Evolutionary conservation across 2,888 invertebrate species (phyloP).

Genomic region (Sinhomidia bicolor): DNA sequence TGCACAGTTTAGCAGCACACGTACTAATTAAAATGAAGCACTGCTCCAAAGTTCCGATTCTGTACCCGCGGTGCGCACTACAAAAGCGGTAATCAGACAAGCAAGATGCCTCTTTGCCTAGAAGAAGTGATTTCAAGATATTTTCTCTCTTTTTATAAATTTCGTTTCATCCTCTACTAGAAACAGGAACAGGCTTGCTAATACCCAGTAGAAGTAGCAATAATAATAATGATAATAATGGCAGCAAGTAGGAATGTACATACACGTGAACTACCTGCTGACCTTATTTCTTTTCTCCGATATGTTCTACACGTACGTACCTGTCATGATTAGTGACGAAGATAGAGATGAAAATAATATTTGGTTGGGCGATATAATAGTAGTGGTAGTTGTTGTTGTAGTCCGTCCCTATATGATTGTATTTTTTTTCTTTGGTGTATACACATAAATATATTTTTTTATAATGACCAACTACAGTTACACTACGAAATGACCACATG

Average conservation of each 20-base stretch:
- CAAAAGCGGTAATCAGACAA: no score
- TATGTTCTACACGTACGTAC: no score
- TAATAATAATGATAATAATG: background rate
- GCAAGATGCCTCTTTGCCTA: no score
- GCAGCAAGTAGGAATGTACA: background rate
- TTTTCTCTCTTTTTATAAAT: no score
- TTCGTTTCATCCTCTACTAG: no score
- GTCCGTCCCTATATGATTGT: background rate
- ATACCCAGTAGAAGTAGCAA: no score
- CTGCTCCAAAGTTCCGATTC: no score
- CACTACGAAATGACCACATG: slow-evolving; percentile 15
- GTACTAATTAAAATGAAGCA: no score
- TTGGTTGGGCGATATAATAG: no score
- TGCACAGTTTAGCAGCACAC: background rate
- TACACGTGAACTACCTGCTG: background rate
- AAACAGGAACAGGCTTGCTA: no score
- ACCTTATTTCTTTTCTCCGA: background rate
- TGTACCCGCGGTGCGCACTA: no score
- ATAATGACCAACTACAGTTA: slow-evolving; percentile 29
- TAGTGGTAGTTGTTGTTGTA: slow-evolving; percentile 13
- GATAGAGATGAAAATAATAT: background rate
- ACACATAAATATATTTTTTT: background rate
- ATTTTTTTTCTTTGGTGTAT: background rate
- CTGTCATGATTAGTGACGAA: background rate
- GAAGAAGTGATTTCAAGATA: no score